Percentiles rank a stretch among this genome's conserved stretches.
Evolutionary conservation across 2,888 invertebrate species (phyloP).

Genomic region (Aphodius granarius): DNA sequence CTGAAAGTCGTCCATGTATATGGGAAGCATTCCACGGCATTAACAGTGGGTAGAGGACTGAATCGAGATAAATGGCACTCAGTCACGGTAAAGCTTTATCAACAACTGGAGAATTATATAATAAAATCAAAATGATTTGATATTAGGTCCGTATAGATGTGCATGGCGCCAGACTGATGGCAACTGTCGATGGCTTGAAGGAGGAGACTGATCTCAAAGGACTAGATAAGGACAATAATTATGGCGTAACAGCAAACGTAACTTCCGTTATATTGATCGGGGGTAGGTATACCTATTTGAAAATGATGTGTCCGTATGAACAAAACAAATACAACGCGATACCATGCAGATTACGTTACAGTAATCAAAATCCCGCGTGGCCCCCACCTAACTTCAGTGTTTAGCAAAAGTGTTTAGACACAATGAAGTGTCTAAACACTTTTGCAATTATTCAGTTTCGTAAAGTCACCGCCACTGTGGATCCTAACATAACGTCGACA

Average conservation of each 20-base stretch:
- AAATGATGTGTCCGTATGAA: no score
- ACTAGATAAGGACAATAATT: slow-evolving; percentile 80
- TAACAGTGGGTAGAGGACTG: slow-evolving; percentile 84
- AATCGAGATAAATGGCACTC: slow-evolving; percentile 91
- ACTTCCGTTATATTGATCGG: slow-evolving; percentile 87
- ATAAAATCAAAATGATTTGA: not conserved
- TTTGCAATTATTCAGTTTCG: no score
- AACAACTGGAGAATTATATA: not conserved
- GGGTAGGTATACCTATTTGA: no score
- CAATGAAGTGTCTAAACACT: no score
- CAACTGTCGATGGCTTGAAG: slow-evolving; percentile 81
- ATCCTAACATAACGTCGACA: no score
- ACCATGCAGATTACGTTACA: no score
- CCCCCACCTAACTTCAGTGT: no score
- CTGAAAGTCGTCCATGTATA: slow-evolving; percentile 91
- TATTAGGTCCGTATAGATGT: slow-evolving; percentile 77
- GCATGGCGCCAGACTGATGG: slow-evolving; percentile 79
- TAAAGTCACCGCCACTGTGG: no score
- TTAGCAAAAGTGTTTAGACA: no score
- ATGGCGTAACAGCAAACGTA: slow-evolving; percentile 83
- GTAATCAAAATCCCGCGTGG: no score
- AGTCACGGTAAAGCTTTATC: slow-evolving; percentile 63
- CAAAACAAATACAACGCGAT: no score
- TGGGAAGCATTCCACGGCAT: slow-evolving; percentile 80
- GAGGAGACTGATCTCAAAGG: slow-evolving; percentile 84